Conservation (phyloP, 2,888 invertebrate genomes). For the Lithosia quadra region DNA sequence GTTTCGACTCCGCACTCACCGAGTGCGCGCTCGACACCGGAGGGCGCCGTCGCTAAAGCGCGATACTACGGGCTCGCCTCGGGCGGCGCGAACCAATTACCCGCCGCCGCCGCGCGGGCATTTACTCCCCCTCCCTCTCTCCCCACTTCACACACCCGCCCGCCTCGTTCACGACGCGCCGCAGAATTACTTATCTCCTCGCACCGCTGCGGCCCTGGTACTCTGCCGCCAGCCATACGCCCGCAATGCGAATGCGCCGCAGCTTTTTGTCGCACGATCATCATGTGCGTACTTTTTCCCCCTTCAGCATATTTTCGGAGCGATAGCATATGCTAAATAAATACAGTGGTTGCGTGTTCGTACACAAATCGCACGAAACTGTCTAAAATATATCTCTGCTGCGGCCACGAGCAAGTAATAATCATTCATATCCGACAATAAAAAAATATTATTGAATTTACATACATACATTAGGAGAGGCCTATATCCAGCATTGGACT, state of each 20-base stretch:
- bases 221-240: constrained; percentile 81
- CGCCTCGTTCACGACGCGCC: constrained; percentile 59
- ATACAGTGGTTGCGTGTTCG: constrained; percentile 18
- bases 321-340: constrained; percentile 13
- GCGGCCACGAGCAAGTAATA: not conserved
- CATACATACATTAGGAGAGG: too few species aligned
- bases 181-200: constrained; percentile 80
- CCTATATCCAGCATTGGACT: too few species aligned
- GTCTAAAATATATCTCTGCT: not conserved
- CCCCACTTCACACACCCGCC: constrained; percentile 54
- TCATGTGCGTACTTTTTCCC: constrained; percentile 51
- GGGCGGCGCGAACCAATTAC: constrained; percentile 87
- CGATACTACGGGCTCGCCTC: constrained; percentile 86
- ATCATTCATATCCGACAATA: not conserved
- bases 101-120: constrained; percentile 83
- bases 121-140: constrained; percentile 75
- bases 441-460: not conserved
- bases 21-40: constrained; percentile 80
- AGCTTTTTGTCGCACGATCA: constrained; percentile 62
- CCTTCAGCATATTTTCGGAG: constrained; percentile 44
- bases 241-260: constrained; percentile 79
- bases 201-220: constrained; percentile 74
- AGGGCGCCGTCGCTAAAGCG: constrained; percentile 87
- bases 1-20: constrained; percentile 63
- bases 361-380: constrained; percentile 23